A percentile compares a stretch with the other conserved stretches of the same genome.
These are phyloP conservation scores for Tholera decimalis DNA, from an alignment of 2,888 invertebrate genomes.

Conservation along the genomic window DNA sequence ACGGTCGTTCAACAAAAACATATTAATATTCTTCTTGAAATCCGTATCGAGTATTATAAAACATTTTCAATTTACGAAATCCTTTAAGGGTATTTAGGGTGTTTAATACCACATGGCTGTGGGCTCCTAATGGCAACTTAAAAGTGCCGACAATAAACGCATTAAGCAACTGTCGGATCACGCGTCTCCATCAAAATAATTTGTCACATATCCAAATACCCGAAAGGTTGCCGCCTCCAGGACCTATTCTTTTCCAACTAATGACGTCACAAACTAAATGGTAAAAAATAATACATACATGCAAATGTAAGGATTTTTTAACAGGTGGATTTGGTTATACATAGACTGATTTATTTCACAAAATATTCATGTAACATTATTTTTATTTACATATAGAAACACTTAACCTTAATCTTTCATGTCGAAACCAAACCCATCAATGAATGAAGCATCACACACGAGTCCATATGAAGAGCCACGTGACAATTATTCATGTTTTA, in stretches of 20 bases:
- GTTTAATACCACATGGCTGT: conserved; percentile 76
- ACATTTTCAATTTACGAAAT: conserved; percentile 24
- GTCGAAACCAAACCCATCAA: conserved; percentile 42
- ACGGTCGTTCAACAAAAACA: conserved; percentile 7
- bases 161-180: conserved; percentile 84
- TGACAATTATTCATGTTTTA: conserved; percentile 81
- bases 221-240: conserved; percentile 65
- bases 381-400: conserved; percentile 49
- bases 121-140: conserved; percentile 78
- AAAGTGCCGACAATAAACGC: conserved; percentile 84
- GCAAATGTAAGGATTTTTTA: conserved; percentile 30
- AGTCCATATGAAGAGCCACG: conserved; percentile 64
- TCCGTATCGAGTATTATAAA: background rate
- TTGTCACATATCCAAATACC: conserved; percentile 74
- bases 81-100: conserved; percentile 41
- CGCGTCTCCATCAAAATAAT: conserved; percentile 69
- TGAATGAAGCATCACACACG: conserved; percentile 50
- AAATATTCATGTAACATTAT: conserved; percentile 23
- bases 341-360: conserved; percentile 35
- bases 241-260: conserved; percentile 63
- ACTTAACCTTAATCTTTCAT: conserved; percentile 53
- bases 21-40: conserved; percentile 13
- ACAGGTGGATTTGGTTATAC: conserved; percentile 28
- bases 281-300: conserved; percentile 4
- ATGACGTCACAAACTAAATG: conserved; percentile 23